Base-by-base conservation (phyloP, 1,140 invertebrate species). In the Whitmania pigra region DNA sequence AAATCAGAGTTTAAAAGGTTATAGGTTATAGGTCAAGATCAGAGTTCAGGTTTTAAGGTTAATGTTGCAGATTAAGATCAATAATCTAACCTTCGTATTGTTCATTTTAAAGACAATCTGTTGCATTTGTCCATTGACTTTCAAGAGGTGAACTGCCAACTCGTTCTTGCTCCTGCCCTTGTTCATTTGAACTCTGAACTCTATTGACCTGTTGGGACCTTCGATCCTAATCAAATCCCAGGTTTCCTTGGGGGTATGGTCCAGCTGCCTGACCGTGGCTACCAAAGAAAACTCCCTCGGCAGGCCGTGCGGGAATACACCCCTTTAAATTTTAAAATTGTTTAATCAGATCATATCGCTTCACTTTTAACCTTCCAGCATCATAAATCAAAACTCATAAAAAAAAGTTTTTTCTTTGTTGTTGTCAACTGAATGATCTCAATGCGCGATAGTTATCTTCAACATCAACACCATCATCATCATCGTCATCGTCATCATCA, bases 141-240 rank as follows among this genome's bases (percentile, higher is more conserved):
- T 49, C 43, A 5, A 7, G 43, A 49, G 5, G 43, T 49, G 43
- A 49, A 49, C 43, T 11, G 3, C 43, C 43, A 49, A 49, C 43
- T 49, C 43, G 43, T 49, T 49, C 15, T 49, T 49, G 43, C 13
- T 49, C 43, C 43, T 49, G 9, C 43, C 29, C 57, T n/a, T 63
- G 57, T 63, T 63, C 57, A 63, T 25, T 31, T 63, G 22, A 63
- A 63, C 29, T 31, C 57, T 22, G 57, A 25, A 63, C 29, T 63
- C 57, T 20, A 20, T 11, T 63, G 22, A 25, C 9, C 15, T 31
- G 15, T 63, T 13, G 29, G 4, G 57, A 13, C 57, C 29, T 2
- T 63, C 57, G 20, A 63, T 63, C 20, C 57, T 22, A 1, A 63
- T 63, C 11, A 63, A 20, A 17, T 63, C 57, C 57, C 57, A 63